Conservation (phyloP, 2,888 invertebrate species). For the Altica lythri region DNA sequence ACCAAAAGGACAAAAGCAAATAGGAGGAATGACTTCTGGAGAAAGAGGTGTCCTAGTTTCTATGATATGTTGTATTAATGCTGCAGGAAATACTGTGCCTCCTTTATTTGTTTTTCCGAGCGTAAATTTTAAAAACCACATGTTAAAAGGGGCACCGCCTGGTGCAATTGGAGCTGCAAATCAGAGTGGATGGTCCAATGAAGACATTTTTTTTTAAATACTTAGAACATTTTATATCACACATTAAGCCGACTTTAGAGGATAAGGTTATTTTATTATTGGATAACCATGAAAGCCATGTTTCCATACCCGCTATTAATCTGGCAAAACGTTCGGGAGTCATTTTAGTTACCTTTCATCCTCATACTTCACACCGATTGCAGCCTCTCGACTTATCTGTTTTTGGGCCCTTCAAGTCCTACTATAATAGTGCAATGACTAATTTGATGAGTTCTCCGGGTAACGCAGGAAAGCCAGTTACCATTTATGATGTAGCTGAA, state of each 20-base stretch:
- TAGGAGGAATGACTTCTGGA: constrained; percentile 4
- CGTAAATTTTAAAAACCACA: background rate
- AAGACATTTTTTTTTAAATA: background rate
- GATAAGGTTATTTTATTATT: constrained; percentile 1
- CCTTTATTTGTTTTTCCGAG: background rate
- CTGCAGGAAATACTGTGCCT: background rate
- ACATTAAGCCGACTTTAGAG: background rate
- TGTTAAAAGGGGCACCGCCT: background rate
- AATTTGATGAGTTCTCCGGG: constrained; percentile 2
- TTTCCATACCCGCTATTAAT: background rate
- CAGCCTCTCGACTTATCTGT: constrained; percentile 1
- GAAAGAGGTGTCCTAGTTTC: constrained; percentile 12
- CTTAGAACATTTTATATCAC: background rate
- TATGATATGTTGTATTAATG: constrained; percentile 4
- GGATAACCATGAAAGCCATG: constrained; percentile 4
- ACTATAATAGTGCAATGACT: background rate
- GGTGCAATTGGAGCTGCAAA: background rate
- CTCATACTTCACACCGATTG: background rate
- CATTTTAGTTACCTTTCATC: background rate
- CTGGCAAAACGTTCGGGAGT: background rate
- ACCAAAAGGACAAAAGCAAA: background rate
- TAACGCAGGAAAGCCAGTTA: background rate
- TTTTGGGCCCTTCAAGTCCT: constrained; percentile 6
- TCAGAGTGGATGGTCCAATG: too few species aligned
- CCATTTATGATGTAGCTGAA: constrained; percentile 1